Percentiles rank a stretch among this genome's conserved stretches.
These are phyloP conservation scores for Cyclopterus lumpus DNA, from an alignment of 2,797 vertebrate species.

Conservation along the genomic window DNA sequence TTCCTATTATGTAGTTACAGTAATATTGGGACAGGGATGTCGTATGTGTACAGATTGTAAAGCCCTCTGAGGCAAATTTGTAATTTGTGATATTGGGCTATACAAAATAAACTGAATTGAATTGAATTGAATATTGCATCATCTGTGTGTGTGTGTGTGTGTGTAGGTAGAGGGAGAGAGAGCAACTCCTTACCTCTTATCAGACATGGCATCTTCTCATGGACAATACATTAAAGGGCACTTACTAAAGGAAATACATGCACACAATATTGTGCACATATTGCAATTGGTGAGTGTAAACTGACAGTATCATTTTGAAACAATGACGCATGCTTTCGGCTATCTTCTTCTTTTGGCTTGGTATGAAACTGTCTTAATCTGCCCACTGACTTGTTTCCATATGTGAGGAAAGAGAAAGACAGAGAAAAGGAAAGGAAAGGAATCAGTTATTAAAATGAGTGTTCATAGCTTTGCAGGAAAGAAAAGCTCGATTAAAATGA, in stretches of 20 bases:
- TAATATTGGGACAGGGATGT: too few relatives aligned
- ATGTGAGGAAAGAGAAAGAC: neutral
- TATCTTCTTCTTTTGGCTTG: slow-evolving; percentile 1
- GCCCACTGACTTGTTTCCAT: slow-evolving; percentile 30
- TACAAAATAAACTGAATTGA: too few relatives aligned
- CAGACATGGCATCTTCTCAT: slow-evolving; percentile 15
- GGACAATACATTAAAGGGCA: neutral
- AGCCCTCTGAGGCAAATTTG: too few relatives aligned
- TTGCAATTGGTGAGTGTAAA: neutral
- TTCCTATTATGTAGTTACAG: neutral
- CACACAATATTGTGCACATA: neutral
- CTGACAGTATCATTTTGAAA: slow-evolving; percentile 6
- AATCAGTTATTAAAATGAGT: neutral
- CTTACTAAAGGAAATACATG: neutral
- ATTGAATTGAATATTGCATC: too few relatives aligned
- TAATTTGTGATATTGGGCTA: too few relatives aligned
- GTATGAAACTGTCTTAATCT: slow-evolving; percentile 35
- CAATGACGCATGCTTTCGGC: neutral
- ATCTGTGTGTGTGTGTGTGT: neutral
- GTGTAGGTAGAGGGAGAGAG: neutral
- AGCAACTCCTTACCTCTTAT: neutral
- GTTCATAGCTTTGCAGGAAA: neutral
- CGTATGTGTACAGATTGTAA: too few relatives aligned
- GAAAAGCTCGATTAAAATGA: neutral
- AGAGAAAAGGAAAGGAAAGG: neutral